phyloP scores from a whole-genome alignment of 2,797 vertebrate genomes.

The Jordanella pulchra region DNA sequence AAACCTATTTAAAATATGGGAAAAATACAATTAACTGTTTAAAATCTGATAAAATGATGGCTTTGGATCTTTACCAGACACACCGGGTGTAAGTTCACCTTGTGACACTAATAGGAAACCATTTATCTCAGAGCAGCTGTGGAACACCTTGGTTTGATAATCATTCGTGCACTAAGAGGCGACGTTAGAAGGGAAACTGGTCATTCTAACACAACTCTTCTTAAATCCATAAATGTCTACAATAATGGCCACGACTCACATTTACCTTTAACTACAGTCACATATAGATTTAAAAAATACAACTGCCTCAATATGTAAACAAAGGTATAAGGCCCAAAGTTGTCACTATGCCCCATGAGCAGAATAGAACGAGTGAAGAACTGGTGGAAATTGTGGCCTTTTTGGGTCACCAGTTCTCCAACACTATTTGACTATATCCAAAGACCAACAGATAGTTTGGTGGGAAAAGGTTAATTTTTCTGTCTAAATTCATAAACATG shows the following conservation, averaged over 20 bases:
- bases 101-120: conserved; percentile 25
- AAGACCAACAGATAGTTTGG: neutral
- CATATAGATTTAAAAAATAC: neutral
- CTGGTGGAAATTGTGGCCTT: no score
- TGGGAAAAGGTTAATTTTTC: neutral
- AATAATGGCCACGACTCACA: neutral
- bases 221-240: neutral
- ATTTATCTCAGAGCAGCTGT: conserved; percentile 21
- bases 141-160: neutral
- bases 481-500: neutral
- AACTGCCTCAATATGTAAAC: neutral
- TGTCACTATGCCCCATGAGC: no score
- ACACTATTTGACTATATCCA: no score
- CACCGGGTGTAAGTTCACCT: conserved; percentile 8
- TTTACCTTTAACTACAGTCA: neutral
- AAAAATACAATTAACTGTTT: conserved; percentile 36
- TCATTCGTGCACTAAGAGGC: neutral
- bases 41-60: conserved; percentile 53
- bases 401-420: no score
- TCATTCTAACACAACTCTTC: neutral
- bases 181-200: neutral
- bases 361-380: no score
- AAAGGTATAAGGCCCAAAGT: neutral
- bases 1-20: conserved; percentile 14
- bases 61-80: conserved; percentile 43